Evolutionary conservation across 1,140 invertebrate genomes (phyloP).

Genomic region (Diabrotica virgifera): DNA sequence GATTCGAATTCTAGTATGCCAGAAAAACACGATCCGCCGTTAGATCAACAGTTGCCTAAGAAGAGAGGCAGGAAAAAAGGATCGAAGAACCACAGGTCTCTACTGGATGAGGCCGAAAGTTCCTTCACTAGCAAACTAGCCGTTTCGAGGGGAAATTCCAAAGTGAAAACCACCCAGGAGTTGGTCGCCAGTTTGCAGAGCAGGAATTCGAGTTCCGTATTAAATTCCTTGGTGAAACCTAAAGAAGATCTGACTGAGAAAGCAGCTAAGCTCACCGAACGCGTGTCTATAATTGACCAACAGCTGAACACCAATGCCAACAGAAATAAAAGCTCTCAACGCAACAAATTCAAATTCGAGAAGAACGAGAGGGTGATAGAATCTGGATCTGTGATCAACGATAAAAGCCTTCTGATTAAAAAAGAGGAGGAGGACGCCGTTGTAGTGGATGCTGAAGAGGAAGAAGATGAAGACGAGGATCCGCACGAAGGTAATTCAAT

Average conservation of each 20-base stretch:
- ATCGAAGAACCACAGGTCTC: constrained; percentile 59
- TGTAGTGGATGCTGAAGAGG: constrained; percentile 24
- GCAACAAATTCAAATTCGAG: constrained; percentile 27
- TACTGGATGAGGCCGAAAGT: constrained; percentile 53
- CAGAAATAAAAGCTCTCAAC: constrained; percentile 42
- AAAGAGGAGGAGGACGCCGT: constrained; percentile 22
- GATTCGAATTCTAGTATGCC: constrained; percentile 48
- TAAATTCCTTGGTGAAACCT: constrained; percentile 24
- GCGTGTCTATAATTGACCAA: constrained; percentile 47
- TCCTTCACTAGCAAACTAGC: constrained; percentile 62
- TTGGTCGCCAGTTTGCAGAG: constrained; percentile 74
- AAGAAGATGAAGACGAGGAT: constrained; percentile 34
- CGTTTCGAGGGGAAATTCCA: constrained; percentile 61
- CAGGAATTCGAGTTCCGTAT: constrained; percentile 46
- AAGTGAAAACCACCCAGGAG: constrained; percentile 84
- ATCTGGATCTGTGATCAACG: constrained; percentile 42
- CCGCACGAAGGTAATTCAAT: too few species aligned
- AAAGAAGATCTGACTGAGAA: constrained; percentile 44
- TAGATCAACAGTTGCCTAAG: constrained; percentile 49
- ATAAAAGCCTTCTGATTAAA: constrained; percentile 33
- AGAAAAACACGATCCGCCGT: constrained; percentile 35
- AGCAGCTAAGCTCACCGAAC: constrained; percentile 46
- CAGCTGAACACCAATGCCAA: constrained; percentile 44
- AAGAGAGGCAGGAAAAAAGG: constrained; percentile 70
- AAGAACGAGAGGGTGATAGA: constrained; percentile 38